A percentile compares a stretch with the other conserved stretches of the same genome.
Conservation (phyloP, 2,113 vertebrate genomes). For the Amblyopsis rosae region DNA sequence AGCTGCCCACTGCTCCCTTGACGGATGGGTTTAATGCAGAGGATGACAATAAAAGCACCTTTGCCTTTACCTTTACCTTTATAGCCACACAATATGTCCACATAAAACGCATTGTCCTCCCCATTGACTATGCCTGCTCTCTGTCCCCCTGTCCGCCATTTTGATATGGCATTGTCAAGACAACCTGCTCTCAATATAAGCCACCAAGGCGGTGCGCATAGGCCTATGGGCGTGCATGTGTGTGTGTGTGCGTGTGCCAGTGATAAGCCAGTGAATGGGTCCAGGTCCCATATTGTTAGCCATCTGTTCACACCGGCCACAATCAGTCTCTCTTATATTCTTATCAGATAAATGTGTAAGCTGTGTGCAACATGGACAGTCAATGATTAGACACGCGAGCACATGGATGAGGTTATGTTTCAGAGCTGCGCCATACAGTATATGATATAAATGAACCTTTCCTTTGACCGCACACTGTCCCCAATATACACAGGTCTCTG, state of each 20-base stretch:
- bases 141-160: neutral
- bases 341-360: slow-evolving; percentile 22
- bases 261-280: slow-evolving; percentile 64
- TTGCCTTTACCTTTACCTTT: too few species aligned
- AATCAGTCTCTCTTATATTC: slow-evolving; percentile 8
- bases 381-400: neutral
- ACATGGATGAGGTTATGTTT: neutral
- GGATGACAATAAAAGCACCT: too few species aligned
- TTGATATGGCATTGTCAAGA: slow-evolving; percentile 13
- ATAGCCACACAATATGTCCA: too few species aligned
- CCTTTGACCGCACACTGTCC: neutral
- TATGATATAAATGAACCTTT: too few species aligned
- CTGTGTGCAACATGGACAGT: neutral
- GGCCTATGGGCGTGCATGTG: slow-evolving; percentile 12
- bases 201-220: slow-evolving; percentile 29
- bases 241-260: slow-evolving; percentile 33
- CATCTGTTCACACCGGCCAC: slow-evolving; percentile 68
- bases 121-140: neutral
- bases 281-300: slow-evolving; percentile 65
- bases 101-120: neutral
- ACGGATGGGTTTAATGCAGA: too few species aligned
- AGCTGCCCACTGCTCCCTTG: too few species aligned
- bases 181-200: slow-evolving; percentile 3
- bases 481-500: neutral
- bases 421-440: too few species aligned